Base-by-base conservation (phyloP, 2,888 invertebrate species). In the Gortyna flavago region DNA sequence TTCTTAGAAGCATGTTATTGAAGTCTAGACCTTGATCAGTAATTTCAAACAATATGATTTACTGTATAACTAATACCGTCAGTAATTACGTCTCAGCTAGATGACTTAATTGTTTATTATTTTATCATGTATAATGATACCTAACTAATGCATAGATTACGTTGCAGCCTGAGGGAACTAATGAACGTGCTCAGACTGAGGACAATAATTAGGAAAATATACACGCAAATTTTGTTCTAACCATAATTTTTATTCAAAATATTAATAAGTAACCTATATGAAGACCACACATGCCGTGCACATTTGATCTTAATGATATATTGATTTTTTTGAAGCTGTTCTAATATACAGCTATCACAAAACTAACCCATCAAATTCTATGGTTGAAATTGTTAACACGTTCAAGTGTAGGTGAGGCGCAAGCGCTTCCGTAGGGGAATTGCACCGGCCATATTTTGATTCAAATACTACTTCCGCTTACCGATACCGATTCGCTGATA, bases 341-440 rank as follows among this genome's bases (percentile, higher is more conserved):
- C 38, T 41, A 25, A 13, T 71, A 57, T 72, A 66, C 21, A 41
- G 13, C 1, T 54, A 70, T 65, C 57, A 77, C 51, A 35, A 80
- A 71, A 83, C n/a, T 72, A 69, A 76, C 66, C 79, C 66, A 80
- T 79, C 57, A 85, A 81, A 81, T 57, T 72, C 75, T 75, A 75
- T 73, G 73, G 81, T 81, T 75, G 71, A 77, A 81, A 85, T 86
- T 84, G 87, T 89, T 89, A 87, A 86, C 84, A 83, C 83, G 73
- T 77, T 81, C 71, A 71, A 79, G 86, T 88, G 90, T 92, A 92
- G 93, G 92, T 86, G 92, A 85, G 91, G 83, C 91, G 87, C 88
- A 84, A 90, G 83, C 92, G 88, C 87, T 95, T 96, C 96, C 96
- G 95, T 90, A 89, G 93, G 94, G 96, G 96, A 95, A 96, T 92